These are phyloP conservation scores for Apogon hyalosoma DNA, from an alignment of 2,797 vertebrate genomes.

Conservation along the genomic window DNA sequence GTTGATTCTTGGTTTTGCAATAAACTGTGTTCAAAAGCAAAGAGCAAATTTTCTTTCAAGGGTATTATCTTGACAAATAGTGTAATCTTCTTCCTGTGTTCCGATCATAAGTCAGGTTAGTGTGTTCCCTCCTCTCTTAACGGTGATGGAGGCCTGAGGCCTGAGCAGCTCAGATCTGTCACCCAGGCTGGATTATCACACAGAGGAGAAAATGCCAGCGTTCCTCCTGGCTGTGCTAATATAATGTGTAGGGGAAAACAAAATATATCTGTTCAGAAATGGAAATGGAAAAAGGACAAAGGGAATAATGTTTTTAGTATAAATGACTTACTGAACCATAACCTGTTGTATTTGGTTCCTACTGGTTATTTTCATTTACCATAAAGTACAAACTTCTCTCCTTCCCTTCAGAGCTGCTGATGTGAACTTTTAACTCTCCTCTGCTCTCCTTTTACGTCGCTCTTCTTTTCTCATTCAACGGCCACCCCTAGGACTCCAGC, in stretches of 20 bases:
- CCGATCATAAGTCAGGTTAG: slow-evolving; percentile 45
- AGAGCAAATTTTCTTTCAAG: slow-evolving; percentile 6
- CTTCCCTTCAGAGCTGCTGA: neutral
- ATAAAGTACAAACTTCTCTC: neutral
- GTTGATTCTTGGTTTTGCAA: no score
- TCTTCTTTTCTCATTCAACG: slow-evolving; percentile 38
- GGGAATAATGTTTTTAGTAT: neutral
- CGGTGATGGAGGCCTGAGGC: slow-evolving; percentile 57
- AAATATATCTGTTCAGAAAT: neutral
- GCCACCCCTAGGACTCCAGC: slow-evolving; percentile 25
- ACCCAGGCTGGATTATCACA: slow-evolving; percentile 52
- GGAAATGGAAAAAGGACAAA: neutral
- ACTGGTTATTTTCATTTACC: neutral
- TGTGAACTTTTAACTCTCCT: slow-evolving; percentile 14
- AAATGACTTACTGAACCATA: neutral
- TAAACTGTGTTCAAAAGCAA: no score
- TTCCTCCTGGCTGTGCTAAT: neutral
- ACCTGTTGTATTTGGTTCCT: neutral
- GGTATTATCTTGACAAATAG: slow-evolving; percentile 32
- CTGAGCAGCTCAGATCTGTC: slow-evolving; percentile 66
- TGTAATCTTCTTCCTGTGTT: slow-evolving; percentile 20
- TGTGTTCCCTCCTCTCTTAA: slow-evolving; percentile 34
- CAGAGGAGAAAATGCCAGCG: neutral
- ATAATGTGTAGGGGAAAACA: neutral
- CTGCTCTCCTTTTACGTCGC: slow-evolving; percentile 2